These are phyloP conservation scores for Folsomia candida DNA, from an alignment of 2,888 invertebrate genomes.

Conservation along the genomic window DNA sequence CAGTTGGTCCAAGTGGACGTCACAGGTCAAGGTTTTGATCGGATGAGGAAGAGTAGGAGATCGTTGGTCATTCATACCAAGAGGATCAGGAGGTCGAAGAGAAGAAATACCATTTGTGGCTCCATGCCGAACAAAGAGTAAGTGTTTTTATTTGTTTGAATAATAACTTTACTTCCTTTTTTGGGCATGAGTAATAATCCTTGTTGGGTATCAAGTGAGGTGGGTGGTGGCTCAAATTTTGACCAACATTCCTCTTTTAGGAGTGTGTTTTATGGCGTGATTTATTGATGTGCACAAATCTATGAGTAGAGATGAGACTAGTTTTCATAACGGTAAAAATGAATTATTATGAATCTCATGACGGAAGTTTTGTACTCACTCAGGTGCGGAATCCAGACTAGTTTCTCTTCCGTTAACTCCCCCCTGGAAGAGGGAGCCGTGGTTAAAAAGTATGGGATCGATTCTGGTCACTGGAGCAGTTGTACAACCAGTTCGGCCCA, in stretches of 20 bases:
- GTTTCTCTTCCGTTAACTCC: conserved; percentile 48
- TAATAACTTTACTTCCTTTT: conserved; percentile 1
- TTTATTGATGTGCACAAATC: no score
- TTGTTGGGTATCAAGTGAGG: no score
- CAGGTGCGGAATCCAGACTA: conserved; percentile 51
- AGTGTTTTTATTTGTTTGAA: conserved; percentile 15
- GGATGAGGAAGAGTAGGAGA: conserved; percentile 49
- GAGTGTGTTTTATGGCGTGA: no score
- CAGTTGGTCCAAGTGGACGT: conserved; percentile 49
- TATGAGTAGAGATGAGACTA: no score
- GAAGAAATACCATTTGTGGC: conserved; percentile 50
- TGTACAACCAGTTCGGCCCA: conserved; percentile 48
- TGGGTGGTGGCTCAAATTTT: no score
- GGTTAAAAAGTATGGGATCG: conserved; percentile 48
- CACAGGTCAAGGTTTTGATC: conserved; percentile 49
- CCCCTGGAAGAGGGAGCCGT: conserved; percentile 30
- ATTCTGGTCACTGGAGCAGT: conserved; percentile 51
- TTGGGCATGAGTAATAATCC: background rate
- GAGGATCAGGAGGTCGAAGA: conserved; percentile 47
- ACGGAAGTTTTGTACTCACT: no score
- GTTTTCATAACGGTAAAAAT: background rate
- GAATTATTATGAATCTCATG: background rate
- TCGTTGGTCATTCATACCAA: conserved; percentile 51
- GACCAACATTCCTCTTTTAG: no score
- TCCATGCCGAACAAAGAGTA: conserved; percentile 51